Base-by-base conservation (phyloP, 2,113 vertebrate species). In the Microtus pennsylvanicus region DNA sequence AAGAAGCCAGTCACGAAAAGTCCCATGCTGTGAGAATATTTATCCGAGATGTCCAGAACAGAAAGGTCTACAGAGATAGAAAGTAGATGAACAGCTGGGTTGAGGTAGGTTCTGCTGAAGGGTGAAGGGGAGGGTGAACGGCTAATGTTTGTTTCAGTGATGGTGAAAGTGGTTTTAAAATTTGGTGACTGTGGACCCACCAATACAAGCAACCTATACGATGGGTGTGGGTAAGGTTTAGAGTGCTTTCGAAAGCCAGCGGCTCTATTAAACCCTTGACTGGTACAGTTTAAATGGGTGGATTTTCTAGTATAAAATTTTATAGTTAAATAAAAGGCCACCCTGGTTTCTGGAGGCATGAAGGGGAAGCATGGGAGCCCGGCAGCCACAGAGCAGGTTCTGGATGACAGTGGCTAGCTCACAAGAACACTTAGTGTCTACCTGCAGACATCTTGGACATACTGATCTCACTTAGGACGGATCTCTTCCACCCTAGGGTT, bases 361-460 rank as follows among this genome's bases (percentile, higher is more conserved):
- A 45, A 90, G n/a, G 0, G 47, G 47, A 69, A 47, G 70, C 35
- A 30, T 22, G 55, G 24, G 52, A 50, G 61, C 9, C 87, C 35
- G 42, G 30, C 14, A 10, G 38, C 70, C 76, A 55, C 0, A 35
- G 13, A 3, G 16, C 35, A 1, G 1, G 19, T 28, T 2, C n/a
- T 6, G 81, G 77, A 6, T 81, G n/a, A 1, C n/a, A 21, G 67
- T 1, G n/a, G 21, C 75, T 45, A 50, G n/a, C 35, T 3, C 55
- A 5, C 2, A 5, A 77, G 30, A 38, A 16, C 55, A 0, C 47
- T 6, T 1, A 1, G 78, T 5, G 6, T 58, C 3, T 1, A 30
- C 13, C 19, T 7, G 19, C 1, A 47, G 61, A 14, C 0, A 7
- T n/a, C 24, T 47, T 2, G 12, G 17, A 10, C 0, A 0, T 22